A percentile compares a stretch with the other conserved stretches of the same genome.
Conservation (phyloP, 2,113 vertebrate genomes). For the Pollachius pollachius region DNA sequence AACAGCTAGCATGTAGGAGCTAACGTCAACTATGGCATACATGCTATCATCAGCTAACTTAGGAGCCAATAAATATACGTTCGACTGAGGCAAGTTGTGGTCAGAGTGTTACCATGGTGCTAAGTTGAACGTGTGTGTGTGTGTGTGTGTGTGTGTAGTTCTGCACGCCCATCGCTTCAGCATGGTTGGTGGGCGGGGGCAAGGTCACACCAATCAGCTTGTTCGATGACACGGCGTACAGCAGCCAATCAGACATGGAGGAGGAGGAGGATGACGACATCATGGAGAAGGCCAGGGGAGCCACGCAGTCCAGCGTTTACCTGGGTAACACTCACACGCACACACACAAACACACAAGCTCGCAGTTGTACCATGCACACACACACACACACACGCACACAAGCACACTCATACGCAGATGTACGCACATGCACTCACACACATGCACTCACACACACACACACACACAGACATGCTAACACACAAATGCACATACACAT, state of each 20-base stretch:
- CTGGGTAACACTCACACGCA: constrained; percentile 75
- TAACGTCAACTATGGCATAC: too few relatives aligned
- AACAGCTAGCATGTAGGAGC: too few relatives aligned
- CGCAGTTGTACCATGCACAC: too few relatives aligned
- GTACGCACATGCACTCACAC: neutral
- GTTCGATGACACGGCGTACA: constrained; percentile 91
- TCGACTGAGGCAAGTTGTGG: too few relatives aligned
- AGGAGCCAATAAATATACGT: too few relatives aligned
- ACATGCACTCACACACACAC: neutral
- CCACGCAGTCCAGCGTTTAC: constrained; percentile 91
- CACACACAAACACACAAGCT: neutral
- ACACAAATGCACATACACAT: too few relatives aligned
- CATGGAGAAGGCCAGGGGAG: constrained; percentile 80
- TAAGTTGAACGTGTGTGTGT: neutral
- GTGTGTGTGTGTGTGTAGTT: constrained; percentile 72
- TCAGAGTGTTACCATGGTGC: too few relatives aligned
- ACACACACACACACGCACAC: too few relatives aligned
- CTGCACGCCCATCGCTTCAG: constrained; percentile 94
- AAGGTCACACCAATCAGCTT: constrained; percentile 93
- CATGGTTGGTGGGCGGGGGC: constrained; percentile 92
- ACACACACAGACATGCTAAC: neutral
- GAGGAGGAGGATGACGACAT: constrained; percentile 86
- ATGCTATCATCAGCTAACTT: too few relatives aligned
- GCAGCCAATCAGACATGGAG: constrained; percentile 63
- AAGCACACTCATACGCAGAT: too few relatives aligned